A percentile compares a stretch with the other conserved stretches of the same genome.
phyloP scores from a whole-genome alignment of 2,113 vertebrate species.

The Acrocephalus kingi region DNA sequence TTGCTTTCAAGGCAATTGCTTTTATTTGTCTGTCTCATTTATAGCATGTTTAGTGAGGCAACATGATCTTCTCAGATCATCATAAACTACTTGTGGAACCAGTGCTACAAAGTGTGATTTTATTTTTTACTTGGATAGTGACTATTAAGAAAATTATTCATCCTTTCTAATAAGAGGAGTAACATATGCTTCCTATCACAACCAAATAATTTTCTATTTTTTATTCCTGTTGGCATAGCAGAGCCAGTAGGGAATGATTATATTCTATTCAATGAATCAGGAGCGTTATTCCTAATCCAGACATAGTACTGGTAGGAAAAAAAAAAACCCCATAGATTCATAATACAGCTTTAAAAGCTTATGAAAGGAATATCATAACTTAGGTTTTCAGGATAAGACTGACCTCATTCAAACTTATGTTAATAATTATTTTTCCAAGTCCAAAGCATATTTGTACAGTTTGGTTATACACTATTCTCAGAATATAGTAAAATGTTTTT shows the following conservation, averaged over 20 bases:
- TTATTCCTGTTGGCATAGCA: neutral
- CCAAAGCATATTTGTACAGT: neutral
- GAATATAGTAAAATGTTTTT: neutral
- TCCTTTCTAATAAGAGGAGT: neutral
- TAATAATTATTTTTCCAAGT: conserved; percentile 1
- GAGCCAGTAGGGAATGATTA: neutral
- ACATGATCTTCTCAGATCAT: neutral
- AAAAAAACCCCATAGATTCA: neutral
- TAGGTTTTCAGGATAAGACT: neutral
- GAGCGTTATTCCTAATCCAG: conserved; percentile 21
- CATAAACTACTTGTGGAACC: neutral
- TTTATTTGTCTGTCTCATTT: conserved; percentile 30
- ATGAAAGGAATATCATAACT: neutral
- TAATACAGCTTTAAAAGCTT: neutral
- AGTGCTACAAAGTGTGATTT: neutral
- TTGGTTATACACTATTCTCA: neutral
- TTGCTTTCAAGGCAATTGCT: conserved; percentile 22
- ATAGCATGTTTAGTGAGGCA: neutral
- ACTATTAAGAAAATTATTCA: conserved; percentile 7
- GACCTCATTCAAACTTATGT: neutral
- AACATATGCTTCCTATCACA: conserved; percentile 32
- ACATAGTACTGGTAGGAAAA: neutral
- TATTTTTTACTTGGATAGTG: neutral
- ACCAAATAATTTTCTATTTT: conserved; percentile 25
- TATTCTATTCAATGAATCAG: conserved; percentile 8